phyloP scores from a whole-genome alignment of 2,888 invertebrate species.

The Tipula confusa region DNA sequence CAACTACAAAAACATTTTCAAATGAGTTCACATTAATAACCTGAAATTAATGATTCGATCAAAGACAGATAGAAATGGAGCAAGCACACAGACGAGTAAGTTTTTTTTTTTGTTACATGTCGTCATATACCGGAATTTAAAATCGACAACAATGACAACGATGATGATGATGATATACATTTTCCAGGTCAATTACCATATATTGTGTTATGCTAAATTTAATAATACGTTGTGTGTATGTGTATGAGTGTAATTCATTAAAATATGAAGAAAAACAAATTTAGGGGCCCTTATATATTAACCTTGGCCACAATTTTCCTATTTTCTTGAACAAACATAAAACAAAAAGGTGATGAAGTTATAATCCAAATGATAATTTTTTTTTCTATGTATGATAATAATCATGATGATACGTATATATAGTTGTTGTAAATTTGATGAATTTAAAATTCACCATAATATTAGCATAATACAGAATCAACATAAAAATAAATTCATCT shows the following conservation, averaged over 20 bases:
- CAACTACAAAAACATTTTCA: not conserved
- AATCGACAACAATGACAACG: not conserved
- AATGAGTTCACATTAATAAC: not conserved
- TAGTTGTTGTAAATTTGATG: not conserved
- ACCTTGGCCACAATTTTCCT: not conserved
- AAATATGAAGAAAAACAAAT: not conserved
- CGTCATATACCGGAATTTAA: not conserved
- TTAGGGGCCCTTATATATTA: not conserved
- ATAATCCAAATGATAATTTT: not conserved
- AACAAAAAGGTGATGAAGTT: not conserved
- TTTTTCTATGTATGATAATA: not conserved
- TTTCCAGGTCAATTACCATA: constrained; percentile 4
- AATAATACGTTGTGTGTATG: not conserved
- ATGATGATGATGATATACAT: not conserved
- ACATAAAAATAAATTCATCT: not conserved
- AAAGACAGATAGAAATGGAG: not conserved
- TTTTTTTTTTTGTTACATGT: too few relatives aligned
- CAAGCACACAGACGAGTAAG: not conserved
- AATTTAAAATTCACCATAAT: not conserved
- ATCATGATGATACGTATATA: not conserved
- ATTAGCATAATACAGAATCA: not conserved
- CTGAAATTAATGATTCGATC: not conserved
- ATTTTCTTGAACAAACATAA: not conserved
- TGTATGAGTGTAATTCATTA: not conserved
- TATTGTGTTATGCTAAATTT: not conserved